Conservation (phyloP, 2,888 invertebrate genomes). For the Peribatodes rhomboidaria region DNA sequence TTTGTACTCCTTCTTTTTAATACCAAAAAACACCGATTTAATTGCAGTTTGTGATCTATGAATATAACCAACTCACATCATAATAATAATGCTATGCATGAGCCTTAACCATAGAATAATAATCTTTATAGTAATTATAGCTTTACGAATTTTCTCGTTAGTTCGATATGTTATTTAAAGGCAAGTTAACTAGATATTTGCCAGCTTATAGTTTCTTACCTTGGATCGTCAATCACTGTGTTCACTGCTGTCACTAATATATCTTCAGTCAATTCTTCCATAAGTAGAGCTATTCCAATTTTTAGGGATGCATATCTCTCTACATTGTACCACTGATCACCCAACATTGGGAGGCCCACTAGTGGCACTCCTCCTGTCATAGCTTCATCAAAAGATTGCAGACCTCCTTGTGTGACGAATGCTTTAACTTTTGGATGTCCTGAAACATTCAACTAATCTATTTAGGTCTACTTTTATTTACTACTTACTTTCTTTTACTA, state of each 20-base stretch:
- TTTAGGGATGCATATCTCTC: slow-evolving; percentile 52
- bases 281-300: slow-evolving; percentile 52
- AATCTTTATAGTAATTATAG: no score
- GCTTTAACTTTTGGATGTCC: slow-evolving; percentile 75
- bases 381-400: slow-evolving; percentile 75
- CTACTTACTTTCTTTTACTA: no score
- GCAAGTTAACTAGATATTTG: not conserved
- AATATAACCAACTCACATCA: no score
- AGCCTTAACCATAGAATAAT: no score
- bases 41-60: no score
- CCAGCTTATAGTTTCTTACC: slow-evolving; percentile 36
- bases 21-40: no score
- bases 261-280: slow-evolving; percentile 53
- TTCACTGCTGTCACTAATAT: slow-evolving; percentile 50
- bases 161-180: not conserved
- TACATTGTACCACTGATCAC: slow-evolving; percentile 69
- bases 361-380: slow-evolving; percentile 68
- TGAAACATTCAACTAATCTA: slow-evolving; percentile 38
- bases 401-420: slow-evolving; percentile 76
- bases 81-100: no score
- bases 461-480: not conserved
- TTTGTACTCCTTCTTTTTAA: no score
- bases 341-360: slow-evolving; percentile 68
- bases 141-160: no score
- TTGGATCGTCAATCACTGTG: slow-evolving; percentile 50